Evolutionary conservation across 2,888 invertebrate species (phyloP), one percentile per base, ranked within the genome.

Genomic region (Adineta ricciae): DNA sequence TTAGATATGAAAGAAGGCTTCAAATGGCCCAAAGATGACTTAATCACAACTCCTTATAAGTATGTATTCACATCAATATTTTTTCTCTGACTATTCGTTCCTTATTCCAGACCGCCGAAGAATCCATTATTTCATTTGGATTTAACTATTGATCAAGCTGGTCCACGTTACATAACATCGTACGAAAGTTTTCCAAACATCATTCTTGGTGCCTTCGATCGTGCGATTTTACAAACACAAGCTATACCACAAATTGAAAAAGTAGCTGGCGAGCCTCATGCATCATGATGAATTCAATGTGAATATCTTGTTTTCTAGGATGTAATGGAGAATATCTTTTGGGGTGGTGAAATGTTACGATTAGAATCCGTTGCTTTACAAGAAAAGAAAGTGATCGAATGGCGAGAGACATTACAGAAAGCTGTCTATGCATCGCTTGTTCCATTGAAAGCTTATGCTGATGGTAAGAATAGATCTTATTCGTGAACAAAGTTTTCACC

Each of bases 191-290:
- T 93, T 89, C 92, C 92, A 91, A 93, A 93, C 87, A 87, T 88
- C 32, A 86, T 90, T 19, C 87, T 89, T 36, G 86, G 88, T 3
- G 89, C 95, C 49, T 94, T 94, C 88, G 93, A 94, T 86, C 93
- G 93, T 87, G 93, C 93, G 84, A 90, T 95, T 72, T 92, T 92
- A 86, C 92, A 93, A 32, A 93, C 94, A 72, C 94, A 94, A 89
- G 93, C 93, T 87, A 93, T 95, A 21, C 93, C 92, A 24, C 94
- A 94, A 89, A 93, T 95, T 21, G 94, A 95, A 88, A 90, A 90
- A 89, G 90, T 90, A 84, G 73, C n/a, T n/a, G n/a, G 84, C 46
- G 46, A 46, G 46, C 5, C 46, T 8, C 5, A n/a, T 46, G 16
- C 19, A 19, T 16, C 14, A 19, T 19, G 19, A 19, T 50, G 19